Percentiles rank a stretch among this genome's conserved stretches.
Evolutionary conservation across 1,140 invertebrate species (phyloP).

Genomic region (Drosophila takahashii): DNA sequence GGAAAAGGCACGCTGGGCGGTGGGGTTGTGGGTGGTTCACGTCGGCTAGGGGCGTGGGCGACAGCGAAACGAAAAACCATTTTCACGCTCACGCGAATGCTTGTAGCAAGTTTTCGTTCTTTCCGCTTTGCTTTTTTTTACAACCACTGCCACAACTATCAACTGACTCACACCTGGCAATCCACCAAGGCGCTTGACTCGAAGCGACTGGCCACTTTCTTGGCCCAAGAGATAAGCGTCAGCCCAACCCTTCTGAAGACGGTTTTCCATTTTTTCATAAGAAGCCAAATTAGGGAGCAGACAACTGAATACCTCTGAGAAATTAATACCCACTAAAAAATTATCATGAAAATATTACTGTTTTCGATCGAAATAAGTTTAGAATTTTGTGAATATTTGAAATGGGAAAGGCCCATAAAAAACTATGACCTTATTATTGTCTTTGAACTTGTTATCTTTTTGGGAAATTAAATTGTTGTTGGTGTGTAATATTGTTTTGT

Average conservation of each 20-base stretch:
- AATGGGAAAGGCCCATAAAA: no score
- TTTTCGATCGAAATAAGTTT: no score
- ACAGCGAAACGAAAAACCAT: slow-evolving; percentile 75
- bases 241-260: slow-evolving; percentile 51
- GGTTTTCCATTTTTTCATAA: slow-evolving; percentile 53
- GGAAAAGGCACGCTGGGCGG: not conserved
- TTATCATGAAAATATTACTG: no score
- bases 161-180: slow-evolving; percentile 74
- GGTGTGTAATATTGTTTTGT: no score
- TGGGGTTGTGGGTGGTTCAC: not conserved
- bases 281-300: not conserved
- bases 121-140: slow-evolving; percentile 37
- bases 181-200: slow-evolving; percentile 34
- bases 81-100: slow-evolving; percentile 80
- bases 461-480: no score
- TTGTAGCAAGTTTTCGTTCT: slow-evolving; percentile 69
- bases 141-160: slow-evolving; percentile 63
- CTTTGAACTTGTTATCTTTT: no score
- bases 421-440: no score
- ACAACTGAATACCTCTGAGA: slow-evolving; percentile 2
- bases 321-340: not conserved
- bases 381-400: no score
- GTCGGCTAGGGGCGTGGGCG: slow-evolving; percentile 20
- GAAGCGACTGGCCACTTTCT: slow-evolving; percentile 33
- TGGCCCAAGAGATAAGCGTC: slow-evolving; percentile 59